Percentiles rank a stretch among this genome's conserved stretches.
phyloP scores from a whole-genome alignment of 35 echinoderm and acorn worm species.

The Hemicentrotus pulcherrimus region DNA sequence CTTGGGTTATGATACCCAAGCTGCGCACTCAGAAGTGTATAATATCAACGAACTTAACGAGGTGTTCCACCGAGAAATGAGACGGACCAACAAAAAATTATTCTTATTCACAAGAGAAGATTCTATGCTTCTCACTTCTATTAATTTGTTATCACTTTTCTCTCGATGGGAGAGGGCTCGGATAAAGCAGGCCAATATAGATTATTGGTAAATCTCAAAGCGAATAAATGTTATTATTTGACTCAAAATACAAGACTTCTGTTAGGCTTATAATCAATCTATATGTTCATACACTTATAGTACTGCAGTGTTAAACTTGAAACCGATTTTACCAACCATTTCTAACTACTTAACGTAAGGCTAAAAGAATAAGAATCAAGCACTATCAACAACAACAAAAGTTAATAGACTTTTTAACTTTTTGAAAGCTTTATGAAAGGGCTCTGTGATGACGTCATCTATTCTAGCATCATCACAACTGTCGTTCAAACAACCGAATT shows the following conservation, averaged over 20 bases:
- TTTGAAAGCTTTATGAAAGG: not conserved
- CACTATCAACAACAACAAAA: not conserved
- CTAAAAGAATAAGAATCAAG: not conserved
- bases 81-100: not conserved
- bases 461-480: not conserved
- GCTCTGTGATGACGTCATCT: not conserved
- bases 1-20: not conserved
- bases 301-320: not conserved
- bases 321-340: not conserved
- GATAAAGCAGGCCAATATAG: not conserved
- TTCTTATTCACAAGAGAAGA: not conserved
- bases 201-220: too few species aligned
- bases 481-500: conserved; percentile 2
- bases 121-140: not conserved
- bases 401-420: not conserved
- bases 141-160: not conserved
- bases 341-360: not conserved
- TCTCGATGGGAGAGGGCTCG: not conserved
- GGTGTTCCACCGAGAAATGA: not conserved
- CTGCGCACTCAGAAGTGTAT: not conserved
- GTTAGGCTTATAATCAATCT: too few species aligned
- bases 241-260: too few species aligned
- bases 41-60: not conserved
- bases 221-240: too few species aligned
- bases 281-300: not conserved